These are phyloP conservation scores for Euphydryas editha DNA, from an alignment of 2,888 invertebrate genomes.

Conservation along the genomic window DNA sequence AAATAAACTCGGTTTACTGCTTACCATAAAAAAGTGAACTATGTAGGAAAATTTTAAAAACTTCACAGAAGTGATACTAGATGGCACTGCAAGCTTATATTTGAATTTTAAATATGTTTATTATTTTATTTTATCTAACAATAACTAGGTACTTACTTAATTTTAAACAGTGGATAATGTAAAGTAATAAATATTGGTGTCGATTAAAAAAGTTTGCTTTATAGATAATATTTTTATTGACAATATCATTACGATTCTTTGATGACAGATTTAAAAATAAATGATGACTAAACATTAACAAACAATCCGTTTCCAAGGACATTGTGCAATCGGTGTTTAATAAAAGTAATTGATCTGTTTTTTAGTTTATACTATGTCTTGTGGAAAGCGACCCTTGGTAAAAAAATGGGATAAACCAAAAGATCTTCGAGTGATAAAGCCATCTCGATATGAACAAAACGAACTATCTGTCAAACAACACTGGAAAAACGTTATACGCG, in stretches of 20 bases:
- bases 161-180: too few relatives aligned
- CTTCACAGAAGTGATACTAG: background rate
- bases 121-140: background rate
- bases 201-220: too few relatives aligned
- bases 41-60: background rate
- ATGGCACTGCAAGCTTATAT: background rate
- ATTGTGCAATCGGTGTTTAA: background rate
- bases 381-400: constrained; percentile 64
- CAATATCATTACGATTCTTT: background rate
- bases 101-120: background rate
- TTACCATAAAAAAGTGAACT: background rate
- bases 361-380: constrained; percentile 58
- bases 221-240: background rate
- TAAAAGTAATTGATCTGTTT: background rate
- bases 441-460: constrained; percentile 71
- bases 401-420: constrained; percentile 70
- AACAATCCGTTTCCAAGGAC: background rate
- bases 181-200: too few relatives aligned
- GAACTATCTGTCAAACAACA: constrained; percentile 72
- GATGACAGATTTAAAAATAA: background rate
- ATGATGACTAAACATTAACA: background rate
- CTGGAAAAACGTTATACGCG: constrained; percentile 69
- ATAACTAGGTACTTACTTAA: too few relatives aligned
- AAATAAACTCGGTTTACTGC: background rate
- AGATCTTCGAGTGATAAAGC: constrained; percentile 57